Conservation (phyloP, 2,113 vertebrate species). For the Rhizomys pruinosus region DNA sequence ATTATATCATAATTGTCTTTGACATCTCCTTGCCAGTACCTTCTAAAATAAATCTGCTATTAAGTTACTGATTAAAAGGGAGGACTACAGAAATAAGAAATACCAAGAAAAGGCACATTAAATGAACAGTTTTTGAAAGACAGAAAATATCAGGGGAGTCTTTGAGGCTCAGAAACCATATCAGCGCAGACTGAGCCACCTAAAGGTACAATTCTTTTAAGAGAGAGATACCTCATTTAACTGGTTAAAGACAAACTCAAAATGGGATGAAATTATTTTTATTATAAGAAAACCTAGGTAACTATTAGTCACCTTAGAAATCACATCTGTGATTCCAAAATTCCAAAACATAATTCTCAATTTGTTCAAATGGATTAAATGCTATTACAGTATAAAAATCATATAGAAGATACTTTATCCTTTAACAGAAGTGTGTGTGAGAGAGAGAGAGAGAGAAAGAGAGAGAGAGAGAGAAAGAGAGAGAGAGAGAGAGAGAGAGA, state of each 20-base stretch:
- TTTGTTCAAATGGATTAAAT: conserved; percentile 2
- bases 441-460: too few relatives aligned
- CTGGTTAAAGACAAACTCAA: not conserved
- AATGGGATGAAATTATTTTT: not conserved
- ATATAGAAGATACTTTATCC: not conserved
- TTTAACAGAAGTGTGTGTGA: not conserved
- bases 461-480: not conserved
- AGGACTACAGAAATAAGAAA: not conserved
- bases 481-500: not conserved
- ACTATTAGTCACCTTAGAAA: not conserved
- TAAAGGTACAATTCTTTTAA: not conserved
- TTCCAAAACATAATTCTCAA: not conserved
- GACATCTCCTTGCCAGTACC: not conserved
- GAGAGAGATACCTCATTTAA: not conserved
- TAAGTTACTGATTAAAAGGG: not conserved
- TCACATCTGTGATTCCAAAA: not conserved
- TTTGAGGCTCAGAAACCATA: not conserved
- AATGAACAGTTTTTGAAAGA: not conserved
- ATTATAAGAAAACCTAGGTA: not conserved
- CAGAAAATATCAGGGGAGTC: not conserved
- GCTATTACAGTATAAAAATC: not conserved
- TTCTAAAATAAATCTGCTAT: conserved; percentile 36
- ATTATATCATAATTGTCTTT: not conserved
- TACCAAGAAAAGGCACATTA: not conserved
- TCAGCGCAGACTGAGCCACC: not conserved